Conservation (phyloP, 2,113 vertebrate genomes). For the Lagenorhynchus albirostris region DNA sequence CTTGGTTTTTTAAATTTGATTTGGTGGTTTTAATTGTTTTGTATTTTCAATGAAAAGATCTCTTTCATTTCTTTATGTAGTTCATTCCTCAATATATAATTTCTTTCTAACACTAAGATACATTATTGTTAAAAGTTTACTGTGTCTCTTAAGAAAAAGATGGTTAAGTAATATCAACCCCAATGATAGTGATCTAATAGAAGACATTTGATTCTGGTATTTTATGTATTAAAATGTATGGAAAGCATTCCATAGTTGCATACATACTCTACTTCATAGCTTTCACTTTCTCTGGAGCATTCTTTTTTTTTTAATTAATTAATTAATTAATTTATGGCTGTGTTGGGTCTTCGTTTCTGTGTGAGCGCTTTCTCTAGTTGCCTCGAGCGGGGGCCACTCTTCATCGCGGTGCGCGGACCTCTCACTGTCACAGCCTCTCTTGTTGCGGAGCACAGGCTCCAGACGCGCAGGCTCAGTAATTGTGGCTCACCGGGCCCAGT, state of each 20-base stretch:
- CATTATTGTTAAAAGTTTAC: neutral
- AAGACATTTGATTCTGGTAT: neutral
- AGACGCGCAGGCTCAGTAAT: no score
- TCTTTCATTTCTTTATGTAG: neutral
- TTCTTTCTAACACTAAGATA: neutral
- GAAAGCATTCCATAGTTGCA: neutral
- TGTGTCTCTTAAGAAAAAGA: neutral
- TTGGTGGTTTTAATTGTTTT: conserved; percentile 15
- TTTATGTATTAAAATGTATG: neutral
- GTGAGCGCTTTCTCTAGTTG: no score
- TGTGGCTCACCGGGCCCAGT: no score
- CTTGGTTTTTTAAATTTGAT: neutral
- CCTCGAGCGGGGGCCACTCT: no score
- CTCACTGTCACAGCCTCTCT: no score
- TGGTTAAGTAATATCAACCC: neutral
- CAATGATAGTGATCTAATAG: neutral
- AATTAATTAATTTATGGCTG: no score
- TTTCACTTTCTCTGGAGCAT: neutral
- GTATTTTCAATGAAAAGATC: neutral
- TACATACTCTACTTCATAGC: neutral
- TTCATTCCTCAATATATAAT: neutral
- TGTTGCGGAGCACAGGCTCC: no score
- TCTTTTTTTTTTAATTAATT: neutral
- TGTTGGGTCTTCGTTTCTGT: no score
- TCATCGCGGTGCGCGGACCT: no score